These are phyloP conservation scores for Vulpes vulpes DNA, from an alignment of 2,113 vertebrate genomes.

Conservation along the genomic window DNA sequence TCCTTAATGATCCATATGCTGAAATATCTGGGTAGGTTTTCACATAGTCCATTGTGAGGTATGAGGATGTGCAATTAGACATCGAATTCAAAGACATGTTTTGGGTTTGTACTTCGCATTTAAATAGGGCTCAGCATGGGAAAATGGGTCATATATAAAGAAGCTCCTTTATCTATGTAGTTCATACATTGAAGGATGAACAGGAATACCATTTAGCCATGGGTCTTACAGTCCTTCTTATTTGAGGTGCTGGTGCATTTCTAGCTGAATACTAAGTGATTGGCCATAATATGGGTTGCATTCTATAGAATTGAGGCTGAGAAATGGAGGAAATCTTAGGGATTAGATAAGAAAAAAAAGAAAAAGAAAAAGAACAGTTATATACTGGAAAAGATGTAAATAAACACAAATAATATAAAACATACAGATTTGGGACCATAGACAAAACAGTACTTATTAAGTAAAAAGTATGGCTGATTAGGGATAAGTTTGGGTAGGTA, in stretches of 20 bases:
- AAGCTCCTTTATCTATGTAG: not conserved
- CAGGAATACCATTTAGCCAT: not conserved
- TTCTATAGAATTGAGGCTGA: not conserved
- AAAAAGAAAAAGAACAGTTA: not conserved
- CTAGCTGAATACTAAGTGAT: not conserved
- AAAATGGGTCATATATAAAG: not conserved
- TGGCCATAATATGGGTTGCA: not conserved
- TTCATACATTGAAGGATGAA: not conserved
- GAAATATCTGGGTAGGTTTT: not conserved
- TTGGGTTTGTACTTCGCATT: not conserved
- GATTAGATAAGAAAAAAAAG: not conserved
- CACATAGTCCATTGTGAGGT: not conserved
- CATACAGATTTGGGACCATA: not conserved
- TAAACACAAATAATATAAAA: not conserved
- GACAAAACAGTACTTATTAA: not conserved
- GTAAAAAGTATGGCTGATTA: not conserved
- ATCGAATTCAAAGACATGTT: not conserved
- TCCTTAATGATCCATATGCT: not conserved
- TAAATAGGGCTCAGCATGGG: not conserved
- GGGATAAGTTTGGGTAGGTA: not conserved
- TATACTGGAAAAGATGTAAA: not conserved
- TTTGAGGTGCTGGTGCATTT: not conserved
- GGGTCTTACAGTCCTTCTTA: not conserved
- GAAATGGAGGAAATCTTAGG: not conserved
- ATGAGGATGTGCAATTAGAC: not conserved